These are phyloP conservation scores for Zophobas atratus DNA, from an alignment of 1,140 invertebrate species.

Conservation along the genomic window DNA sequence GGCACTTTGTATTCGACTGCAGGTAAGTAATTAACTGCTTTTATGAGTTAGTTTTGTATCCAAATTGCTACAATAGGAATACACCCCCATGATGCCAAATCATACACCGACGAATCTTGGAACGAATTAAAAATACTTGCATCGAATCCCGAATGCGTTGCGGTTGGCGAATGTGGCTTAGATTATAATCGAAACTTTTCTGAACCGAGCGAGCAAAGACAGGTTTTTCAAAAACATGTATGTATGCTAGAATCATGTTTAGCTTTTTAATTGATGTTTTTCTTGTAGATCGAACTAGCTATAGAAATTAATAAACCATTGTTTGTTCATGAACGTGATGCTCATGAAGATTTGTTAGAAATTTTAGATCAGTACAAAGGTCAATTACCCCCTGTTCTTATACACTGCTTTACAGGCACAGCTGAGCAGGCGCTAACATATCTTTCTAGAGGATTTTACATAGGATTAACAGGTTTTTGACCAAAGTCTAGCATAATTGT, in stretches of 20 bases:
- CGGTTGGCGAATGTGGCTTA: slow-evolving; percentile 93
- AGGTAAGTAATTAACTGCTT: slow-evolving; percentile 71
- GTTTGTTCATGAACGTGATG: slow-evolving; percentile 92
- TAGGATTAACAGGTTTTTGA: slow-evolving; percentile 83
- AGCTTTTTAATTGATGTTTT: slow-evolving; percentile 31
- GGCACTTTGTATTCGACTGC: slow-evolving; percentile 93
- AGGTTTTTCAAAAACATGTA: slow-evolving; percentile 93
- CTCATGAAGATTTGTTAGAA: slow-evolving; percentile 84
- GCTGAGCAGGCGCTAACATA: slow-evolving; percentile 88
- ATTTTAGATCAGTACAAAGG: slow-evolving; percentile 73
- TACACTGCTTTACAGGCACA: slow-evolving; percentile 95
- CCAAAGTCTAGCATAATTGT: neutral
- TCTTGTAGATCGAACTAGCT: slow-evolving; percentile 84
- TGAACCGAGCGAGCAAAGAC: slow-evolving; percentile 86
- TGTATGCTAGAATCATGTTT: neutral
- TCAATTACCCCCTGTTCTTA: slow-evolving; percentile 84
- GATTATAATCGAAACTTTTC: slow-evolving; percentile 97
- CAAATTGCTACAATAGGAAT: slow-evolving; percentile 75
- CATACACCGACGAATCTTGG: slow-evolving; percentile 86
- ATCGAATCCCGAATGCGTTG: slow-evolving; percentile 90
- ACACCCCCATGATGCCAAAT: slow-evolving; percentile 96
- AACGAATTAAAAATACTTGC: slow-evolving; percentile 82
- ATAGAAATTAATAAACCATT: slow-evolving; percentile 91
- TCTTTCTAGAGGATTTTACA: slow-evolving; percentile 89
- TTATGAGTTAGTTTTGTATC: neutral